Conservation (phyloP, 1,140 invertebrate species). For the Ceratina calcarata region DNA sequence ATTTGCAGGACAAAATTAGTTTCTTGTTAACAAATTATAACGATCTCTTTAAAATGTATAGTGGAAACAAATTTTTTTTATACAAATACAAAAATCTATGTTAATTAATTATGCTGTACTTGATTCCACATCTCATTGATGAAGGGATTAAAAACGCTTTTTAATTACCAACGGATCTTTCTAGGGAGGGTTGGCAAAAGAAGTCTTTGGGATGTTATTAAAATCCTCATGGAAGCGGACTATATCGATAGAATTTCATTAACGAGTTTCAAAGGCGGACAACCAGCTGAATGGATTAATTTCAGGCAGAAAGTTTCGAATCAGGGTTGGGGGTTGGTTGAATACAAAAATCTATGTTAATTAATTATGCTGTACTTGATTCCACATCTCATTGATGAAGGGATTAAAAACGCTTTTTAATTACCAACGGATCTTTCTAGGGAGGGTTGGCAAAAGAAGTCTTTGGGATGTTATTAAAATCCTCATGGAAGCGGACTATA, state of each 20-base stretch:
- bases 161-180: neutral
- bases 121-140: no score
- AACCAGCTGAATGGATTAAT: conserved; percentile 13
- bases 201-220: conserved; percentile 1
- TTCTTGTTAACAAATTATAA: no score
- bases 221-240: neutral
- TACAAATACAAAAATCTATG: no score
- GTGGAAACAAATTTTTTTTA: no score
- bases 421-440: neutral
- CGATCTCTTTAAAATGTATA: no score
- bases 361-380: no score
- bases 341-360: no score
- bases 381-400: no score
- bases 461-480: conserved; percentile 7
- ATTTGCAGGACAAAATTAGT: no score
- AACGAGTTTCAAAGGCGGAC: conserved; percentile 13
- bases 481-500: neutral
- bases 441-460: neutral
- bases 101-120: no score
- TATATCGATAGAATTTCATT: conserved; percentile 25
- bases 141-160: no score
- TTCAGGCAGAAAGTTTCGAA: conserved; percentile 9
- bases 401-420: no score
- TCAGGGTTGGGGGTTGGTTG: neutral
- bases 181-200: neutral